These are phyloP conservation scores for Drosophila nigricruria DNA, from an alignment of 2,888 invertebrate species.

Conservation along the genomic window DNA sequence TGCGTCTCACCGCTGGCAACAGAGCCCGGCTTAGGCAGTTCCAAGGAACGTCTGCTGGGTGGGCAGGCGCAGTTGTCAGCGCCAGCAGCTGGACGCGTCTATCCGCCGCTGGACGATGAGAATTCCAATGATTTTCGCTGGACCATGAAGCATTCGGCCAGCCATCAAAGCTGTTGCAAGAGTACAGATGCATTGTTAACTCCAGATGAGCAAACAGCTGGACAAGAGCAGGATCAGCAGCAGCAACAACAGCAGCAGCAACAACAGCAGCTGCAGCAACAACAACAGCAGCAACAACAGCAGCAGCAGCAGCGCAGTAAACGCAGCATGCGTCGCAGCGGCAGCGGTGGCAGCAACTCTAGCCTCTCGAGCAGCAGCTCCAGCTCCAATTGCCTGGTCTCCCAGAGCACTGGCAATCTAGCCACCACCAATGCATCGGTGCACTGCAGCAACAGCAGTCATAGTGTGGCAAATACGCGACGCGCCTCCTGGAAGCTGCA, in stretches of 20 bases:
- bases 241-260: slow-evolving; percentile 24
- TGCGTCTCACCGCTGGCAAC: slow-evolving; percentile 77
- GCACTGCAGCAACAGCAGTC: slow-evolving; percentile 65
- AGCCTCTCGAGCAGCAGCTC: slow-evolving; percentile 77
- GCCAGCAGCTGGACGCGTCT: slow-evolving; percentile 42
- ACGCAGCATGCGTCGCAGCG: slow-evolving; percentile 50
- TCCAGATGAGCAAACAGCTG: slow-evolving; percentile 44
- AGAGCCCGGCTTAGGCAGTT: slow-evolving; percentile 52
- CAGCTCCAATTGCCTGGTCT: slow-evolving; percentile 65
- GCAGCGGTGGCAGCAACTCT: slow-evolving; percentile 69
- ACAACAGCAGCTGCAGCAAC: slow-evolving; percentile 26
- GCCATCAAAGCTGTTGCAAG: slow-evolving; percentile 79
- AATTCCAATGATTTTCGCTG: slow-evolving; percentile 72
- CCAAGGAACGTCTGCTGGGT: slow-evolving; percentile 60
- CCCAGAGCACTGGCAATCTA: slow-evolving; percentile 69
- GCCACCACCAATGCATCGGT: slow-evolving; percentile 67
- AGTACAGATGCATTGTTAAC: slow-evolving; percentile 82
- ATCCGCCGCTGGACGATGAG: slow-evolving; percentile 76
- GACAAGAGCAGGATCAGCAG: slow-evolving; percentile 21
- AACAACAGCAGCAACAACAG: slow-evolving; percentile 12
- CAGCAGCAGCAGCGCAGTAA: slow-evolving; percentile 38
- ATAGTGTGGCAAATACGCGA: slow-evolving; percentile 69
- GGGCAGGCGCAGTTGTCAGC: slow-evolving; percentile 7
- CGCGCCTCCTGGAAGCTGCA: slow-evolving; percentile 82
- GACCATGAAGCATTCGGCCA: slow-evolving; percentile 78